Evolutionary conservation across 2,113 vertebrate species (phyloP).

Genomic region (Dasyprocta punctata): DNA sequence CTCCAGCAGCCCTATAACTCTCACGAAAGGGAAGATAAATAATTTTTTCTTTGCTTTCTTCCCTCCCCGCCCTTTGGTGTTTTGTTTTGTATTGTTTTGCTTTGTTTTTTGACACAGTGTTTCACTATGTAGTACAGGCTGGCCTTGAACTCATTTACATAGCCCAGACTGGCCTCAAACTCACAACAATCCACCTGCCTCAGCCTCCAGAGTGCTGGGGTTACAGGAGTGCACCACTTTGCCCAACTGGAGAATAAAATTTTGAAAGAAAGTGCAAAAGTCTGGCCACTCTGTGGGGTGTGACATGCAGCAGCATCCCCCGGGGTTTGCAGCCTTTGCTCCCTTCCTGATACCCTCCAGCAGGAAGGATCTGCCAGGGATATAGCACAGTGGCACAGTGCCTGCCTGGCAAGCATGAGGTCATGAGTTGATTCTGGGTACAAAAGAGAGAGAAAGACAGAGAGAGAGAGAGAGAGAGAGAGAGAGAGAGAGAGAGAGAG

Average conservation of each 20-base stretch:
- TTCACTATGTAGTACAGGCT: neutral
- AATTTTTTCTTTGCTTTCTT: neutral
- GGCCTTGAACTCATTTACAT: neutral
- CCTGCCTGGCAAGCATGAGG: too few species aligned
- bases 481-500: too few species aligned
- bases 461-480: too few species aligned
- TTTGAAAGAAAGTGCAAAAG: neutral
- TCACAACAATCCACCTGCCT: neutral
- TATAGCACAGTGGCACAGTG: too few species aligned
- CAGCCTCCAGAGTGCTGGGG: neutral
- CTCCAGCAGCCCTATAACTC: neutral
- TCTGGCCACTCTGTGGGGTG: neutral
- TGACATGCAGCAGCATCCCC: neutral
- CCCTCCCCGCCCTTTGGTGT: neutral
- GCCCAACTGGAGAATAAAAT: neutral
- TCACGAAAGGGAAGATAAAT: constrained; percentile 6
- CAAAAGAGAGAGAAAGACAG: too few species aligned
- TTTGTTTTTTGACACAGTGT: neutral
- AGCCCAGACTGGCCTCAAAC: neutral
- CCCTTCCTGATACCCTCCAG: too few species aligned
- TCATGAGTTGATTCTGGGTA: too few species aligned
- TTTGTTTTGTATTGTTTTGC: too few species aligned
- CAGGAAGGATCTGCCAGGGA: neutral
- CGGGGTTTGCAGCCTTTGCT: neutral
- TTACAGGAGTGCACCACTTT: neutral